Conservation (phyloP, 2,797 vertebrate genomes). For the Amazona finschi region DNA sequence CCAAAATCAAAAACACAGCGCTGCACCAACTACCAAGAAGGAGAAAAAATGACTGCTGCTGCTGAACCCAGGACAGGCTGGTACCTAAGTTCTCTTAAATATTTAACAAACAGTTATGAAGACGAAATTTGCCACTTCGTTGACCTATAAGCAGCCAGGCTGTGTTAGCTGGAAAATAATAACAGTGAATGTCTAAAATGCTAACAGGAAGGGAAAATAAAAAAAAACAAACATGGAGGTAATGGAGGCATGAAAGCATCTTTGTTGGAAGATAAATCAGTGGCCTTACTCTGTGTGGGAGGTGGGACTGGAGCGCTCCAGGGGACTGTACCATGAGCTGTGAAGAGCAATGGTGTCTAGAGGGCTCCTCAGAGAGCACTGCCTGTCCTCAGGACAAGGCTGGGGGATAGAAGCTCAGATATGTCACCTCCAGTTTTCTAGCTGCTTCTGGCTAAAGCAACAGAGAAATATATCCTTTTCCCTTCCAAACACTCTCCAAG, state of each 20-base stretch:
- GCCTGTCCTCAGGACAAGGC: neutral
- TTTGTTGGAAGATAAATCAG: neutral
- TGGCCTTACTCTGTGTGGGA: accelerated
- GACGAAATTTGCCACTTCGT: neutral
- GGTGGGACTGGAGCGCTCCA: neutral
- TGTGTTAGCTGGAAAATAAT: neutral
- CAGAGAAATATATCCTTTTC: neutral
- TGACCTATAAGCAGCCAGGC: neutral
- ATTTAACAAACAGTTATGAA: neutral
- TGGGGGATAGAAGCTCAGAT: neutral
- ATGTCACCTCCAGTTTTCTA: neutral
- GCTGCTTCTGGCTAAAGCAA: neutral
- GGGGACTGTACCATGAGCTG: accelerated
- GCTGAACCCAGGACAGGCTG: too few species aligned
- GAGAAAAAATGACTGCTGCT: too few species aligned
- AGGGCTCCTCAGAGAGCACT: neutral
- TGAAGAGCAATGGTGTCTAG: neutral
- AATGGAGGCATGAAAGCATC: neutral
- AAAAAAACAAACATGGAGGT: neutral
- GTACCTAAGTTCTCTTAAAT: neutral
- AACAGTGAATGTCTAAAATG: neutral
- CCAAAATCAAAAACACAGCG: too few species aligned
- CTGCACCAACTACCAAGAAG: too few species aligned
- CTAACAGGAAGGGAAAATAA: neutral
- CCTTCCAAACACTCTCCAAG: neutral